Evolutionary conservation across 2,797 vertebrate genomes (phyloP), one percentile per base, ranked within the genome.

Genomic region (Catostomus latipinnis): DNA sequence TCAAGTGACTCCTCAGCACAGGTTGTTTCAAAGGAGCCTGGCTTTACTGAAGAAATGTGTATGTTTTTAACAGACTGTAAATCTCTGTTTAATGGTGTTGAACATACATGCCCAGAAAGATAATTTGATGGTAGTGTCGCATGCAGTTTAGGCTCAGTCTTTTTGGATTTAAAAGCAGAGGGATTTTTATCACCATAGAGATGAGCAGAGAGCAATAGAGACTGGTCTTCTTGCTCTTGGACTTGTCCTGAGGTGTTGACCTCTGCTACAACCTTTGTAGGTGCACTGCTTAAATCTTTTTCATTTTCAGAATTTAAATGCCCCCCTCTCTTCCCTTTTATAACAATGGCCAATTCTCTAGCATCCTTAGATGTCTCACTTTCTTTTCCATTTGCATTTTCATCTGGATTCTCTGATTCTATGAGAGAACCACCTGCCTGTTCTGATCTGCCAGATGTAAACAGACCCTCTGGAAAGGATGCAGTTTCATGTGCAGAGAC

Each of bases 101-200:
- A 76, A 67, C 14, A 68, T 63, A 49, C 14, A 77, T 46, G 7
- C 67, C 86, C 84, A 49, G 79, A 54, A 65, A 82, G 70, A 74
- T 69, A 45, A 10, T 83, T 12, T 81, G 80, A 61, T 2, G 6
- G 68, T 61, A 63, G 49, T 46, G 43, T 14, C 49, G 43, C 54
- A 72, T 66, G 67, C 9, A 49, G 46, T 10, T 74, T 58, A 6
- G 6, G n/a, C 16, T 79, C 72, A 72, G 34, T 53, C n/a, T 14
- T 49, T 52, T 18, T 16, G 45, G 53, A 70, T 56, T 60, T 74
- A 43, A 66, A 56, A 1, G 6, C 18, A 71, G 43, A 34, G 4
- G 46, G 22, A 11, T 65, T 75, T 52, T 7, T 14, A 1, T 79
- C 66, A 79, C 18, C 46, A 66, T 16, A 69, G 34, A 61, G 14